Percentiles rank a stretch among this genome's conserved stretches.
Conservation (phyloP, 2,888 invertebrate genomes). For the Onchidella celtica region DNA sequence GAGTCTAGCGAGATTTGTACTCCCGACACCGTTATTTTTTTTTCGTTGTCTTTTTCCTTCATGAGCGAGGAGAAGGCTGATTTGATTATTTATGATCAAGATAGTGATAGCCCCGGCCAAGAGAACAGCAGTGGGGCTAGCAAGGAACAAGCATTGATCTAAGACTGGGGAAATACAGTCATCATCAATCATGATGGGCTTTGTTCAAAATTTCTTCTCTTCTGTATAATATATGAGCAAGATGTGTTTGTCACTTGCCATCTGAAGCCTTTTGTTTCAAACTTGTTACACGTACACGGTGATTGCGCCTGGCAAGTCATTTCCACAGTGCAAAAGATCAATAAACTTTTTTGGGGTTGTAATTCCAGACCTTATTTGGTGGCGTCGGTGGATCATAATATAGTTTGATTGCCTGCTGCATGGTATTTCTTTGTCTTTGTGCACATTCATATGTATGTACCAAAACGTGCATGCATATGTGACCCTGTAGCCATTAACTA, state of each 20-base stretch:
- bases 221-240: neutral
- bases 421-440: too few relatives aligned
- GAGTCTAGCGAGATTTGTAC: conserved; percentile 14
- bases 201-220: conserved; percentile 24
- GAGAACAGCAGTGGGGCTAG: too few relatives aligned
- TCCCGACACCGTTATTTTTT: neutral
- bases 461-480: too few relatives aligned
- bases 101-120: conserved; percentile 13
- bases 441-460: too few relatives aligned
- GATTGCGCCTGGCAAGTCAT: too few relatives aligned
- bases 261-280: conserved; percentile 5
- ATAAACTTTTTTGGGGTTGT: too few relatives aligned
- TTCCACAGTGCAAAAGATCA: too few relatives aligned
- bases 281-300: neutral
- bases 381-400: too few relatives aligned
- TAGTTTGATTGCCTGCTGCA: too few relatives aligned
- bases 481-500: too few relatives aligned
- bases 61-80: neutral
- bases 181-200: conserved; percentile 20
- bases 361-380: too few relatives aligned
- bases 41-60: neutral
- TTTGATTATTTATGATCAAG: conserved; percentile 25
- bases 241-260: conserved; percentile 15
- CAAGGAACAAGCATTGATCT: conserved; percentile 30
- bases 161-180: conserved; percentile 24